Evolutionary conservation across 2,888 invertebrate genomes (phyloP).

Genomic region (Yponomeuta sedellus): DNA sequence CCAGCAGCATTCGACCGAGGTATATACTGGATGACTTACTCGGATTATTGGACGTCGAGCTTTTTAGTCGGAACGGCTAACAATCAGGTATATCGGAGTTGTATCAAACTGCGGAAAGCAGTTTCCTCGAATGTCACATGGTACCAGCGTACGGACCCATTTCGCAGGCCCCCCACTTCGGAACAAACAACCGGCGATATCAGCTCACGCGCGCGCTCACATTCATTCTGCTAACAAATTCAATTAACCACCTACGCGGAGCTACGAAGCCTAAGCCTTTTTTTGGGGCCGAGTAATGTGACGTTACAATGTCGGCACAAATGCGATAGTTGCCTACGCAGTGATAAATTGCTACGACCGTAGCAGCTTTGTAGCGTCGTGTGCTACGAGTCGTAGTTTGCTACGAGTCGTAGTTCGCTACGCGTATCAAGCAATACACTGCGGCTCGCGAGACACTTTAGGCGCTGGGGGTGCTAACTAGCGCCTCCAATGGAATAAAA

Average conservation of each 20-base stretch:
- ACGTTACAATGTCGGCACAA: constrained; percentile 4
- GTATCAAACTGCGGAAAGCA: background rate
- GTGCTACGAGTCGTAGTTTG: background rate
- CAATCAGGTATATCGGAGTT: background rate
- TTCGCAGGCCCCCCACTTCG: constrained; percentile 5
- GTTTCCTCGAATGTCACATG: background rate
- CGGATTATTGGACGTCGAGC: background rate
- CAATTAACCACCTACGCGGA: constrained; percentile 22
- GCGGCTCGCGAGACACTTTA: background rate
- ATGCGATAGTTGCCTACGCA: background rate
- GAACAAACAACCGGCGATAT: constrained; percentile 14
- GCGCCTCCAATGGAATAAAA: too few species aligned
- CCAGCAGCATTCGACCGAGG: background rate
- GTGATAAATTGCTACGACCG: background rate
- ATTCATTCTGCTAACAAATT: constrained; percentile 21
- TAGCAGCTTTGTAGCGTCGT: background rate
- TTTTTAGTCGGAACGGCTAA: background rate
- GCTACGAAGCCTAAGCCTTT: constrained; percentile 15
- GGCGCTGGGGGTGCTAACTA: too few species aligned
- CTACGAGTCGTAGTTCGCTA: too few species aligned
- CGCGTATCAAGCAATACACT: background rate
- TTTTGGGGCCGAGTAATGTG: constrained; percentile 11
- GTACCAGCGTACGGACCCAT: background rate
- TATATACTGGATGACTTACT: background rate
- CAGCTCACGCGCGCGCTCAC: constrained; percentile 17